phyloP scores from a whole-genome alignment of 92 coral and sea anemone genomes.

The Zoanthus gigantus region DNA sequence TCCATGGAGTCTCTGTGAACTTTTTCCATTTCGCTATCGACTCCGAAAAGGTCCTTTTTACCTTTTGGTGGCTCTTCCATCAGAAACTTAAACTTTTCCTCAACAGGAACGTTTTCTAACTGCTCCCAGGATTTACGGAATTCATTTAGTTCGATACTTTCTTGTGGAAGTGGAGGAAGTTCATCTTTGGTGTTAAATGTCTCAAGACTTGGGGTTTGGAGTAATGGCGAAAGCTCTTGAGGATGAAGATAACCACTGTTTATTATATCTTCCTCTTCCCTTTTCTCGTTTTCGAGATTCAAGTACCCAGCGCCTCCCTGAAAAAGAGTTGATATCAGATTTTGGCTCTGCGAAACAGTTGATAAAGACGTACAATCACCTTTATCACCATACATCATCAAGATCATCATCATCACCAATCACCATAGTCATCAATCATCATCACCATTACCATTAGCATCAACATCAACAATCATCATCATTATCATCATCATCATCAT shows the following conservation, averaged over 20 bases:
- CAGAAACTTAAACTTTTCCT: constrained; percentile 62
- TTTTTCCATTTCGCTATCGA: constrained; percentile 79
- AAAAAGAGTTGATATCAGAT: not conserved
- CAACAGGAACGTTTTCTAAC: constrained; percentile 35
- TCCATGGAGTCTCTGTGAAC: constrained; percentile 70
- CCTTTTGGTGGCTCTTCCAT: constrained; percentile 70
- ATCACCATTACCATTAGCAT: not conserved
- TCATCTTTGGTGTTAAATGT: constrained; percentile 40
- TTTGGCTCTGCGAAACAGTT: not conserved
- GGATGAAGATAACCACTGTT: constrained; percentile 30
- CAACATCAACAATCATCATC: not conserved
- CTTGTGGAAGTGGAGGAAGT: constrained; percentile 86
- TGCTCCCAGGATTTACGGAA: constrained; percentile 38
- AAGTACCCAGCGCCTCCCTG: constrained; percentile 86
- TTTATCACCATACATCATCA: not conserved
- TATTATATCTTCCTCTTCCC: constrained; percentile 22
- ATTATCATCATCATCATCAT: not conserved
- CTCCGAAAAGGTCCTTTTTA: constrained; percentile 24
- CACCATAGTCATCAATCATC: not conserved
- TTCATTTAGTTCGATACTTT: constrained; percentile 73
- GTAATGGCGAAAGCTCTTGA: constrained; percentile 28
- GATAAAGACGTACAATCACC: not conserved
- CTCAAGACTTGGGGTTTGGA: constrained; percentile 27
- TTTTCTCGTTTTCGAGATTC: constrained; percentile 70
- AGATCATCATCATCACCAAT: not conserved